Percentiles rank a stretch among this genome's conserved stretches.
Conservation (phyloP, 1,140 invertebrate species). For the Drosophila lini region DNA sequence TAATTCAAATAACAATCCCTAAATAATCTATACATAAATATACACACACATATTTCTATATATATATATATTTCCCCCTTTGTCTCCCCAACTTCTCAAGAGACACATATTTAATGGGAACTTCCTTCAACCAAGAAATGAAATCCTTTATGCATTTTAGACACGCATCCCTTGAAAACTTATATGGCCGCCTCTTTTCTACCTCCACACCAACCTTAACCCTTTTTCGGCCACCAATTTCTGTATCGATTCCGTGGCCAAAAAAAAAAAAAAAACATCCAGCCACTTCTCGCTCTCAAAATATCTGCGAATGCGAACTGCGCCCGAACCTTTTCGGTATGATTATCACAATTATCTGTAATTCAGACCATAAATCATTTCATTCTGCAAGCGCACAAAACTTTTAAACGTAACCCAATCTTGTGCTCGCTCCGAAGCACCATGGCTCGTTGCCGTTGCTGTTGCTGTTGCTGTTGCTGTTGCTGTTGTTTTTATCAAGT, state of each 20-base stretch:
- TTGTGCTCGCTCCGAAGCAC: slow-evolving; percentile 32
- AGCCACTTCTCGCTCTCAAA: slow-evolving; percentile 30
- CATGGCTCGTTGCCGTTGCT: slow-evolving; percentile 6
- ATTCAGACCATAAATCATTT: slow-evolving; percentile 84
- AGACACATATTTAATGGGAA: not conserved
- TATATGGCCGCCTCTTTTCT: slow-evolving; percentile 24
- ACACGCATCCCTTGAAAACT: slow-evolving; percentile 47
- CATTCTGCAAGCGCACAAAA: slow-evolving; percentile 70
- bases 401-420: slow-evolving; percentile 77
- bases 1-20: no score
- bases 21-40: not conserved
- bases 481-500: slow-evolving; percentile 60
- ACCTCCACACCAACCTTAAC: slow-evolving; percentile 9
- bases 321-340: slow-evolving; percentile 78
- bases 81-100: not conserved
- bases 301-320: slow-evolving; percentile 63
- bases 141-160: slow-evolving; percentile 56
- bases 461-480: slow-evolving; percentile 15
- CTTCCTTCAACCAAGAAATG: slow-evolving; percentile 27
- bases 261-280: not conserved
- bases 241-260: slow-evolving; percentile 68
- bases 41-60: no score
- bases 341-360: slow-evolving; percentile 84
- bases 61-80: not conserved
- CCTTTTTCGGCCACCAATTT: slow-evolving; percentile 44